A percentile compares a stretch with the other conserved stretches of the same genome.
Conservation (phyloP, 1,140 invertebrate genomes). For the Leptinotarsa defecta region DNA sequence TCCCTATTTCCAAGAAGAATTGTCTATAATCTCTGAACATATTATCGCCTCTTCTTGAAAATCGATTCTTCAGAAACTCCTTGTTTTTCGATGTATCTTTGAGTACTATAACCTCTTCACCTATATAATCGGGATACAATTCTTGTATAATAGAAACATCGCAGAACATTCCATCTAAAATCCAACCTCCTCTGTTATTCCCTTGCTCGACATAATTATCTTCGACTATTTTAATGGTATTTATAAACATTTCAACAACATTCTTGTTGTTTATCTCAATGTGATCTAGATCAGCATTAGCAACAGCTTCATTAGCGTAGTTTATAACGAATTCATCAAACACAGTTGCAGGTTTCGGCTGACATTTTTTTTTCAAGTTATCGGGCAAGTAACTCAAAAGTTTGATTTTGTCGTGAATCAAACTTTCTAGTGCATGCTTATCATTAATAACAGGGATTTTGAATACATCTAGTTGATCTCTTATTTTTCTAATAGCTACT, state of each 20-base stretch:
- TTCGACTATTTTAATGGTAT: constrained; percentile 54
- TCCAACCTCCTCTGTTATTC: constrained; percentile 58
- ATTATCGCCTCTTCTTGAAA: constrained; percentile 28
- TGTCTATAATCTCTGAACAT: constrained; percentile 41
- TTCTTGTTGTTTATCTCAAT: constrained; percentile 47
- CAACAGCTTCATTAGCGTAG: constrained; percentile 54
- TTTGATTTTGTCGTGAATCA: constrained; percentile 32
- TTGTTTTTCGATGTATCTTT: constrained; percentile 57
- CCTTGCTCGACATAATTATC: constrained; percentile 44
- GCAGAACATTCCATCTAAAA: constrained; percentile 62
- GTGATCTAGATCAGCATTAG: constrained; percentile 51
- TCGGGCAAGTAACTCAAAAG: constrained; percentile 41
- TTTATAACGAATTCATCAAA: constrained; percentile 46
- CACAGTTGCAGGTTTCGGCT: constrained; percentile 37
- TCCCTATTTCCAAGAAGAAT: constrained; percentile 44
- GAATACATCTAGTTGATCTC: constrained; percentile 31
- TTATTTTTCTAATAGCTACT: constrained; percentile 29
- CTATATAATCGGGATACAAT: constrained; percentile 55
- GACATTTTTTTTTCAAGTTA: constrained; percentile 34
- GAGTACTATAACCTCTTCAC: constrained; percentile 61
- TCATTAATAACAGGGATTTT: constrained; percentile 33
- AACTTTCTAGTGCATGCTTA: constrained; percentile 26
- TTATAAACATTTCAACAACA: constrained; percentile 52
- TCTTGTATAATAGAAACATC: constrained; percentile 58
- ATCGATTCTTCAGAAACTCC: constrained; percentile 52